Evolutionary conservation across 2,797 vertebrate genomes (phyloP).

Genomic region (Trachops cirrhosus): DNA sequence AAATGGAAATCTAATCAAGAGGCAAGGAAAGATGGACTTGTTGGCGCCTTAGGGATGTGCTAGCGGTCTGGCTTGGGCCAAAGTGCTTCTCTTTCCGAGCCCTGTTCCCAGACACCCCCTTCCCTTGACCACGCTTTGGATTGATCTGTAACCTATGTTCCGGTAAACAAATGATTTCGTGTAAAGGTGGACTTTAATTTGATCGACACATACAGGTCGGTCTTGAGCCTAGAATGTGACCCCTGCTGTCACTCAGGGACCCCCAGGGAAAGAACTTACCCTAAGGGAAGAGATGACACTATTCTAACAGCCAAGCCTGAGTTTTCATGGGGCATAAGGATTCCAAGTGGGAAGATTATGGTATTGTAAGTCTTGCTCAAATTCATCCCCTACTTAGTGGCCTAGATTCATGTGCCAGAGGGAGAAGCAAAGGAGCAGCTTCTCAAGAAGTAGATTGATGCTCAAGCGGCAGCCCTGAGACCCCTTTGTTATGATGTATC

Average conservation of each 20-base stretch:
- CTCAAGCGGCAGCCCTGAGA: neutral
- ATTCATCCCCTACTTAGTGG: neutral
- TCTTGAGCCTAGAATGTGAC: neutral
- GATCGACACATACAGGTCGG: neutral
- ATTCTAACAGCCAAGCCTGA: neutral
- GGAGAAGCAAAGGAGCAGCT: neutral
- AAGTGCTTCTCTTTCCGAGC: neutral
- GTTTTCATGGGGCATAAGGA: neutral
- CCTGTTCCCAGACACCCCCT: neutral
- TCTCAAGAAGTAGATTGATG: neutral
- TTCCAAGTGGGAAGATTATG: neutral
- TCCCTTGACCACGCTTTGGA: neutral
- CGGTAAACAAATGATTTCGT: neutral
- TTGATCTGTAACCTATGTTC: neutral
- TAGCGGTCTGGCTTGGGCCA: neutral
- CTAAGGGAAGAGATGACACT: neutral
- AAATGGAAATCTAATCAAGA: constrained; percentile 7
- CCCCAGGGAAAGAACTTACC: neutral
- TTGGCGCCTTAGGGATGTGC: neutral
- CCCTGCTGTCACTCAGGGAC: neutral
- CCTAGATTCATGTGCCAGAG: neutral
- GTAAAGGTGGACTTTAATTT: neutral
- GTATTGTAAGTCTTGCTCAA: neutral
- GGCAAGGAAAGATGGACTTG: neutral
- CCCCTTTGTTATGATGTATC: too few relatives aligned